These are phyloP conservation scores for Ciconia maguari DNA, from an alignment of 2,113 vertebrate genomes.

Conservation along the genomic window DNA sequence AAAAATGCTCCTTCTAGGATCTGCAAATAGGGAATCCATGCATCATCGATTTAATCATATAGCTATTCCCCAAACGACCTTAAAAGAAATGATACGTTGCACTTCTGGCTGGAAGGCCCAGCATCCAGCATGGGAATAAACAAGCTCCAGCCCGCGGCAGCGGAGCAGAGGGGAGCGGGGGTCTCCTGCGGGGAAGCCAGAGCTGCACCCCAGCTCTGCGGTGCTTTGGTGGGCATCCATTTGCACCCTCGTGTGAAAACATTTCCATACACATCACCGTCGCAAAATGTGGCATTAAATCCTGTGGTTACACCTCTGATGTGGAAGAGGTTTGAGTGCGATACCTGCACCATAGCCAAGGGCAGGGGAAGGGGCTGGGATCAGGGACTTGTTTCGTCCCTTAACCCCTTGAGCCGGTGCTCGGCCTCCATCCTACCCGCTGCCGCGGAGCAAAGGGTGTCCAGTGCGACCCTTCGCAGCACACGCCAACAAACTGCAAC, in stretches of 20 bases:
- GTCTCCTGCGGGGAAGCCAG: accelerated
- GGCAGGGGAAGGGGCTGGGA: neutral
- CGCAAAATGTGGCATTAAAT: accelerated
- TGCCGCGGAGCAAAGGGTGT: accelerated
- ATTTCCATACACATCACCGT: accelerated
- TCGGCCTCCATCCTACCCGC: neutral
- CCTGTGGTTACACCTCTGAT: accelerated
- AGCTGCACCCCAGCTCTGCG: neutral
- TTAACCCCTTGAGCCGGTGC: neutral
- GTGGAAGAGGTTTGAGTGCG: neutral
- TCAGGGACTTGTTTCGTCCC: too few relatives aligned
- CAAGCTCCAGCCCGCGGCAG: neutral
- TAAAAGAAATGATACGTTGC: neutral
- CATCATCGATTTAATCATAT: accelerated
- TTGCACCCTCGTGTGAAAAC: accelerated
- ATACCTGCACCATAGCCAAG: accelerated
- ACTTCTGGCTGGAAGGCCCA: neutral
- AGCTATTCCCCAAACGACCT: neutral
- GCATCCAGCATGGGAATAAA: neutral
- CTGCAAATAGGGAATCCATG: neutral
- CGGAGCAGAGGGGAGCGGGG: neutral
- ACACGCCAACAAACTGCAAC: accelerated
- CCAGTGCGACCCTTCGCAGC: accelerated
- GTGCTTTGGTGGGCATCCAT: too few relatives aligned
- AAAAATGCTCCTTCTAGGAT: neutral